Conservation (phyloP, 2,113 vertebrate genomes). For the Sclerurus mexicanus region DNA sequence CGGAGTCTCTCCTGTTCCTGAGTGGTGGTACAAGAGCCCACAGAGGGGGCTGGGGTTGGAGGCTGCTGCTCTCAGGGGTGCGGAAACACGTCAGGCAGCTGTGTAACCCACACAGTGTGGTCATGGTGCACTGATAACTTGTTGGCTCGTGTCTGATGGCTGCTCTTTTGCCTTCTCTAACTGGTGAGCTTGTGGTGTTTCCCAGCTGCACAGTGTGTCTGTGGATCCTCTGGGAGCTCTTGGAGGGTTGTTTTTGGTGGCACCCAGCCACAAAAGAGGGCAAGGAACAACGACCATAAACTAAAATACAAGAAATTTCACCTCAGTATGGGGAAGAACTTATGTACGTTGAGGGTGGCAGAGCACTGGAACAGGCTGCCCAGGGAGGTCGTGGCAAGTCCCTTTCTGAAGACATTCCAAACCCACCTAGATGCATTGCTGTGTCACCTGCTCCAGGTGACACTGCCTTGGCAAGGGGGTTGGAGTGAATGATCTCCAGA, state of each 20-base stretch:
- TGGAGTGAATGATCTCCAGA: not conserved
- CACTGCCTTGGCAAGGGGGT: not conserved
- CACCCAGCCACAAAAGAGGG: not conserved
- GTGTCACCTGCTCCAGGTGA: not conserved
- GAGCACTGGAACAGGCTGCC: not conserved
- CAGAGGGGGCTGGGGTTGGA: not conserved
- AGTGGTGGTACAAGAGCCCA: not conserved
- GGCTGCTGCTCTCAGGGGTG: fast-evolving
- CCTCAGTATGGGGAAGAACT: not conserved
- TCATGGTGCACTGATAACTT: not conserved
- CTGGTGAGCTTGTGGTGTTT: fast-evolving
- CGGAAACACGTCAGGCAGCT: fast-evolving
- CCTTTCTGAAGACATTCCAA: not conserved
- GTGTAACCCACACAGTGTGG: fast-evolving
- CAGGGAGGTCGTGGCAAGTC: not conserved
- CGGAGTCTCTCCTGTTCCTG: fast-evolving
- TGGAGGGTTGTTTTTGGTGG: not conserved
- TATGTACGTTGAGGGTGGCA: not conserved
- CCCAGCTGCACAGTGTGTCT: not conserved
- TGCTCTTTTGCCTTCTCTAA: not conserved
- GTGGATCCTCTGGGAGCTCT: not conserved
- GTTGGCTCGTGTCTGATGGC: not conserved
- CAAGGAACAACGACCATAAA: not conserved
- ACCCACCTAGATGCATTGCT: not conserved
- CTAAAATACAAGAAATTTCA: not conserved